Evolutionary conservation across 2,888 invertebrate genomes (phyloP), one percentile per base, ranked within the genome.

Genomic region (Acrobasis suavella): DNA sequence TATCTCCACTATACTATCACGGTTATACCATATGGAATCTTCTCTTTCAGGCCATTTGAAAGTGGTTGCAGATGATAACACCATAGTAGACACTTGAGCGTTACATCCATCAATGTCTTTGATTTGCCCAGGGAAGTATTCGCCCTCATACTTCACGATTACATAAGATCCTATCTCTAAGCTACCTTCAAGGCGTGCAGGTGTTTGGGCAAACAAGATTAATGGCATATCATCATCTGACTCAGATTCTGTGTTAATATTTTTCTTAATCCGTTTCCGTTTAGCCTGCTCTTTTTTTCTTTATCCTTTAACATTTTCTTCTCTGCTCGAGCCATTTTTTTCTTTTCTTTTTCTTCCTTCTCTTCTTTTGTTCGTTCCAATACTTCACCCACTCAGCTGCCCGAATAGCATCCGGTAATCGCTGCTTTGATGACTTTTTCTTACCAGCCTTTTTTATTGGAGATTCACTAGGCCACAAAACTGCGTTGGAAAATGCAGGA

Each of bases 21-120:
- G 52, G 32, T 63, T 38, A n/a, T n/a, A n/a, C n/a, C n/a, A 63
- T 59, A 63, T 52, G 50, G 54, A 16, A 54, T 63, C 63, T 14
- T 51, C 49, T 59, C 54, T 63, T 63, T 63, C 63, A 54, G 63
- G 63, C 63, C 63, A 63, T 54, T 54, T 59, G 38, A 59, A 63
- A 46, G 63, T 59, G 49, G 51, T 59, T 17, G 59, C 54, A 54
- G 55, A 54, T 54, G 63, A 63, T 46, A 63, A 54, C 50, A 59
- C 59, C 63, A 63, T 63, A 17, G 59, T 60, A 59, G 38, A 59
- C 15, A 63, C 54, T 60, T 63, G 59, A 50, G 46, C 54, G 49
- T 42, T 49, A 54, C 54, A 52, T 54, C 59, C 38, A 38, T 38
- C 38, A 38, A 38, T 38, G 38, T 38, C 38, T 38, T 38, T 38